Base-by-base conservation (phyloP, 1,140 invertebrate species). In the Drosophila tani region DNA sequence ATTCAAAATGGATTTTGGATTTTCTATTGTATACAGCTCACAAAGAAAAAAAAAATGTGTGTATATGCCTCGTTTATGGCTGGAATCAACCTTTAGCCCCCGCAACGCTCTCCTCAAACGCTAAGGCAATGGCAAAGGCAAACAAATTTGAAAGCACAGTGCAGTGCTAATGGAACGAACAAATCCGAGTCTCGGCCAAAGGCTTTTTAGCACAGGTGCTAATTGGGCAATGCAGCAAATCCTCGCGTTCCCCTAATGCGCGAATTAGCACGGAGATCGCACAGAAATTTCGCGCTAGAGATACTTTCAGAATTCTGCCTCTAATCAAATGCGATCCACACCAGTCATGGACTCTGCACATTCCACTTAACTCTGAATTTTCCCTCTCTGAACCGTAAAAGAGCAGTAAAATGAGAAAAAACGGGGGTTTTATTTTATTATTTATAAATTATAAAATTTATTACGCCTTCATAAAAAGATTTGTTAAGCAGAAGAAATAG, bases 251-350 rank as follows among this genome's bases (percentile, higher is more conserved):
- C 35, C 35, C 46, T 21, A 51, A 43, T 51, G 40, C 67, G 55
- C 15, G 35, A 51, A 81, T 85, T 85, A 75, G 78, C 83, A 67
- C 67, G 76, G 50, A 56, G 35, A 60, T 73, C 45, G 68, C 29
- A 75, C 68, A 67, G 15, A 79, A 75, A 85, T 79, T 85, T 85
- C 57, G 82, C 82, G 69, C 58, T 76, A 74, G 68, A 74, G 56
- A 60, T 35, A 74, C 46, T 73, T 74, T 74, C 68, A 27, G 70
- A 73, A 60, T 60, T 71, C 51, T 29, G 46, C n/a, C 55, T 29
- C 70, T 74, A 74, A 74, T 74, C 68, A 59, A 73, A 59, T 71
- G 69, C 19, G 38, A 35, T 59, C 53, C 53, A 38, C 51, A 51
- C 19, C 9, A 51, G 70, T 73, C 70, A 73, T 73, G 70, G 67